Base-by-base conservation (phyloP, 1,140 invertebrate species). In the Globodera rostochiensis region DNA sequence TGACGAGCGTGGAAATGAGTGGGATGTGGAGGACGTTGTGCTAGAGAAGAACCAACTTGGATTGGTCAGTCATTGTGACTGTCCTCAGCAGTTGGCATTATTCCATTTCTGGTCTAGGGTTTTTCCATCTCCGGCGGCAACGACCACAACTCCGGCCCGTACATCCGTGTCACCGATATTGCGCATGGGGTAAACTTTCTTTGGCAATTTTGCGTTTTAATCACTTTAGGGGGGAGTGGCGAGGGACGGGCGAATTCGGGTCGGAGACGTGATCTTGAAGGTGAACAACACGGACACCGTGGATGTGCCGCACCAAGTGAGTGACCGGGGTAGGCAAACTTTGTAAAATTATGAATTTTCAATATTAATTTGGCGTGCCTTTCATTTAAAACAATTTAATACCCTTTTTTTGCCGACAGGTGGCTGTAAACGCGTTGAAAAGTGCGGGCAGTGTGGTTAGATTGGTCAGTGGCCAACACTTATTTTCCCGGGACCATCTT, bases 111-210 rank as follows among this genome's bases (percentile, higher is more conserved):
- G 11, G 3, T 36, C 2, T 47, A 78, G 77, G 97, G 97, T 8
- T 98, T 99, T 92, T 97, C 95, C 7, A 85, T 85, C 19, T 57
- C 50, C 19, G 84, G 85, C 19, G 85, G 85, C 36, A 85, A 71
- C 21, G 85, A 86, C 64, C 70, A 77, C 46, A 64, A 25, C 36
- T 53, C 86, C 25, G 83, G 73, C 46, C 86, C 86, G 4, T 96
- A 96, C 69, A 98, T 99, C 89, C 98, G 98, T 91, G 95, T 99
- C 83, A 98, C 97, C 47, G 98, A 98, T 92, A 95, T 99, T 76
- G 96, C 98, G 93, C 95, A 97, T 74, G 96, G 96, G 49, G 97
- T 96, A 36, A 36, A 76, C 46, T 71, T 47, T 25, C 7, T 71
- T 71, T 6, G 21, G 69, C 25, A n/a, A 45, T 25, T 45, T 71